Base-by-base conservation (phyloP, 1,140 invertebrate genomes). In the Oryctes rhinoceros region DNA sequence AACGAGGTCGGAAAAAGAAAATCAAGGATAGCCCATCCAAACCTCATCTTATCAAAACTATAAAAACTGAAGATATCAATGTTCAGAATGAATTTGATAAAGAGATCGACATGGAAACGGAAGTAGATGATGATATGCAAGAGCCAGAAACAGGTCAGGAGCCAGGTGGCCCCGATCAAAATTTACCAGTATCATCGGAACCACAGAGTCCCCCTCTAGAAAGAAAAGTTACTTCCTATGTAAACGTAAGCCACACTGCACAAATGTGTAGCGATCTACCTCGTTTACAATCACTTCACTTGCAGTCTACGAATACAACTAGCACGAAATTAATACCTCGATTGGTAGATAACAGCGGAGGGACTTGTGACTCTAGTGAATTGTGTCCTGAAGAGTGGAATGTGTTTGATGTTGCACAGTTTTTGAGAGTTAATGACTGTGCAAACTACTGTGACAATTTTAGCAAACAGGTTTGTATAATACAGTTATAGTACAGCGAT, bases 351-450 rank as follows among this genome's bases (percentile, higher is more conserved):
- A 86, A 81, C 78, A 87, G 83, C 24, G 84, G 84, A 37, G 88
- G 87, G 76, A 85, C 84, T 82, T 88, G 82, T 81, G 89, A 89
- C 78, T 85, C 86, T 80, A 88, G 89, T 81, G 92, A 92, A 77
- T 87, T 94, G n/a, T 89, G 91, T 85, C 94, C 94, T n/a, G 88
- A 90, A 44, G 89, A 91, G 62, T 98, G 96, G 97, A 94, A 92
- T 78, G 91, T 94, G 0, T 91, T 92, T 67, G 96, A 98, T 86
- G 96, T 98, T 0, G 94, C 93, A 13, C 92, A 96, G 86, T 98
- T 98, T 88, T 89, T 98, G 24, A 91, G 93, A 77, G 92, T 95
- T 15, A 97, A 98, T 87, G 96, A 97, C 85, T 98, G 96, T 89
- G 94, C 93, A 77, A 92, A 95, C 0, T 96, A 97, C 86, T 95